Evolutionary conservation across 1,140 invertebrate genomes (phyloP), one percentile per base, ranked within the genome.

Genomic region (Contarinia nasturtii): DNA sequence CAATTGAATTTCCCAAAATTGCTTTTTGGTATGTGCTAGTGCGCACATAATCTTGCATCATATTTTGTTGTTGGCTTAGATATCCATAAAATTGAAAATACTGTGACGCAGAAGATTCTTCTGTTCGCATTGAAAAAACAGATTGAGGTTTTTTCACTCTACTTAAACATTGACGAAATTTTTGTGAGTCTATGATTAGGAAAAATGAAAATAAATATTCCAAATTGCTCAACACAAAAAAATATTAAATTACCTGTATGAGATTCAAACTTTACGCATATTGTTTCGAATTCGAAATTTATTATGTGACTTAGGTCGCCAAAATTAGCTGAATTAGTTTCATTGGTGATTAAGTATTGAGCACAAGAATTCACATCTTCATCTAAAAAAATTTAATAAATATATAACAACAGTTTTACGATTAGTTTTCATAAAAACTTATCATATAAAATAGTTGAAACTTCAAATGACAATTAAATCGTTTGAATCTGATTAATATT

Each of bases 61-160:
- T 98, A 60, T 99, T 99, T 68, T 99, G 95, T 66, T 99, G 95
- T 64, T 99, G 95, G 43, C 91, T 96, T 47, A 99, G 68, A 69
- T 96, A 98, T 47, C 94, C 92, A 68, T 98, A 98, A 68, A 98
- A 98, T 72, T 98, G 80, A 58, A 91, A 98, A 73, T 98, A 98
- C 63, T 97, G 93, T 63, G 87, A 86, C 27, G 93, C 93, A 17
- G 92, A 96, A 1, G 92, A 90, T 57, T 96, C 90, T 63, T 97
- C 94, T 19, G 94, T 97, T 61, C 94, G 74, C 51, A 92, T 83
- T n/a, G 86, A 85, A 67, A 98, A 98, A 47, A 92, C 82, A 1
- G 87, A 92, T 2, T 77, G 69, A 22, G 77, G 78, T 56, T 76
- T 75, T 63, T 84, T 83, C 5, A 84, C 75, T 62, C 86, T 84